A percentile compares a stretch with the other conserved stretches of the same genome.
Conservation (phyloP, 2,113 vertebrate species). For the Nothocercus nigrocapillus region DNA sequence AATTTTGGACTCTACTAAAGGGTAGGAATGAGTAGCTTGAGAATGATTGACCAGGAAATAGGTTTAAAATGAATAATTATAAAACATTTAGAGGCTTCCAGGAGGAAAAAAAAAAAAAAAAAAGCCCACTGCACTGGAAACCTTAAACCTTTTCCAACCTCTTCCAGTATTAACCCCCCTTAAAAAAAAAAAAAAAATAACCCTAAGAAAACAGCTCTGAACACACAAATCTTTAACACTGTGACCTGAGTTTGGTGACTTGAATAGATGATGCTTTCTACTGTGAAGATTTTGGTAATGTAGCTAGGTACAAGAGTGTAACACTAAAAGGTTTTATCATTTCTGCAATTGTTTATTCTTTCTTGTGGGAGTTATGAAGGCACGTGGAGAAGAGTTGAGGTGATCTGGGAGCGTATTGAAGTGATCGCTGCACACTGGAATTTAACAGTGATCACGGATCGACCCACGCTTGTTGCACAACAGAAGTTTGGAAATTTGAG, state of each 20-base stretch:
- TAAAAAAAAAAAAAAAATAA: neutral
- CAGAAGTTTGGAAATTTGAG: neutral
- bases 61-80: slow-evolving; percentile 44
- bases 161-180: neutral
- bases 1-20: slow-evolving; percentile 57
- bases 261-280: neutral
- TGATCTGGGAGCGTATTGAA: neutral
- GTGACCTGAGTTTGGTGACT: slow-evolving; percentile 13
- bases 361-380: neutral
- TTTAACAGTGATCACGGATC: neutral
- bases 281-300: neutral
- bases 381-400: neutral
- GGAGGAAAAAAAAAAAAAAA: neutral
- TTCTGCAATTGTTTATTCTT: neutral
- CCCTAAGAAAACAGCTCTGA: neutral
- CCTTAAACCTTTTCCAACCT: neutral
- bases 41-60: slow-evolving; percentile 45
- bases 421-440: neutral
- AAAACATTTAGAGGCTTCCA: slow-evolving; percentile 5
- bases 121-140: neutral
- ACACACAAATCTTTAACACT: neutral
- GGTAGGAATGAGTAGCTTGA: neutral
- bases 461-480: fast-evolving
- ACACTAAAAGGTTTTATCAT: neutral
- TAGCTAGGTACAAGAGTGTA: slow-evolving; percentile 2